Conservation (phyloP, 1,140 invertebrate genomes). For the Ceratoteleas bidentatus region DNA sequence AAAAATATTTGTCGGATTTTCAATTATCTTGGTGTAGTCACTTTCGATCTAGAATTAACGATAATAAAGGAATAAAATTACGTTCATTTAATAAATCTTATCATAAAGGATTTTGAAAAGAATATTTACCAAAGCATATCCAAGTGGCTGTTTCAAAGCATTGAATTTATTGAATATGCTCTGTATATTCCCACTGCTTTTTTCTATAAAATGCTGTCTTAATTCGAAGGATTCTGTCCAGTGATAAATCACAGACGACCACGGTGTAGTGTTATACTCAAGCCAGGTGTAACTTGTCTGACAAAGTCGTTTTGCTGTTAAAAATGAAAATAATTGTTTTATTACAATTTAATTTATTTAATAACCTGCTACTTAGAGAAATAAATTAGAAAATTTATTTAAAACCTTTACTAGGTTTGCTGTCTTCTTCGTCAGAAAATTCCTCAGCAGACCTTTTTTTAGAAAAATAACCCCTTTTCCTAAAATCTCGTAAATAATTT, state of each 20-base stretch:
- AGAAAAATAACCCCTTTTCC: not conserved
- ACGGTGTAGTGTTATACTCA: slow-evolving; percentile 23
- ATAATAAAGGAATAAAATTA: too few species aligned
- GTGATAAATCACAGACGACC: not conserved
- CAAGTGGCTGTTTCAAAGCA: slow-evolving; percentile 22
- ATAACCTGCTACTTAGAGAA: too few species aligned
- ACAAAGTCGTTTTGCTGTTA: slow-evolving; percentile 13
- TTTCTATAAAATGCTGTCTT: slow-evolving; percentile 1
- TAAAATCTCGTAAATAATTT: slow-evolving; percentile 1
- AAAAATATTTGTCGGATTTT: too few species aligned
- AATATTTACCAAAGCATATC: too few species aligned
- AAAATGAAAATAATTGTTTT: not conserved
- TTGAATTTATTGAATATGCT: slow-evolving; percentile 13
- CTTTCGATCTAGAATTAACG: too few species aligned
- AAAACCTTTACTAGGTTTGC: not conserved
- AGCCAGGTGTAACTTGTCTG: slow-evolving; percentile 5
- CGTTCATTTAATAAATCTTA: too few species aligned
- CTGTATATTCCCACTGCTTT: not conserved
- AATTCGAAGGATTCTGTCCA: slow-evolving; percentile 5
- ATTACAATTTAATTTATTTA: too few species aligned
- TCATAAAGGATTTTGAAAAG: too few species aligned
- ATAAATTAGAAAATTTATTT: too few species aligned
- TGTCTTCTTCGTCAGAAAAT: not conserved
- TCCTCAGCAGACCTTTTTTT: not conserved
- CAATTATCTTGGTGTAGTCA: too few species aligned